Conservation (phyloP, 1,140 invertebrate species). For the Tribolium castaneum region DNA sequence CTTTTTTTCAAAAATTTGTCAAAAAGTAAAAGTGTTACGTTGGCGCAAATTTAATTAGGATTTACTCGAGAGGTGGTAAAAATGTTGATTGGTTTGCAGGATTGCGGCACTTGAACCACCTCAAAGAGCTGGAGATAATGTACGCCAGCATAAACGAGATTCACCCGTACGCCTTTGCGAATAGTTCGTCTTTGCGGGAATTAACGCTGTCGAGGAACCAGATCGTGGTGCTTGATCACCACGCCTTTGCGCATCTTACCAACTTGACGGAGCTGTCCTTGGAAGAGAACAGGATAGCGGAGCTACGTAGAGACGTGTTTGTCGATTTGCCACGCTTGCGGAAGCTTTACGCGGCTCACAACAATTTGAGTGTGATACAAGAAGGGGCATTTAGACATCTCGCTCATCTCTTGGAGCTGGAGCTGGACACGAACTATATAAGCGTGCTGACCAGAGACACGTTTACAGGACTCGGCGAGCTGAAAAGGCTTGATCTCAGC, state of each 20-base stretch:
- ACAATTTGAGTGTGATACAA: constrained; percentile 71
- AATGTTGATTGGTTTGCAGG: background rate
- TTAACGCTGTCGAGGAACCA: constrained; percentile 75
- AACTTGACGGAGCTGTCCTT: constrained; percentile 69
- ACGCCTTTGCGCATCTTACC: constrained; percentile 72
- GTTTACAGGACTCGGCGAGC: constrained; percentile 68
- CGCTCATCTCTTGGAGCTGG: constrained; percentile 67
- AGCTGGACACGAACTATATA: constrained; percentile 70
- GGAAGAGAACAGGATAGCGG: constrained; percentile 70
- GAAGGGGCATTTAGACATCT: constrained; percentile 71
- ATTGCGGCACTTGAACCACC: constrained; percentile 72
- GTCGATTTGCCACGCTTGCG: constrained; percentile 68
- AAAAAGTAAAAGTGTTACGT: too few species aligned
- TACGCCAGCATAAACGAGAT: constrained; percentile 78
- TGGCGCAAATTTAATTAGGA: too few species aligned
- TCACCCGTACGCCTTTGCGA: constrained; percentile 75
- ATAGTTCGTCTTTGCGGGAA: constrained; percentile 74
- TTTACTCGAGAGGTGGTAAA: too few species aligned
- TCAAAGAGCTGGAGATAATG: constrained; percentile 74
- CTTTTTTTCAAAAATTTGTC: too few species aligned
- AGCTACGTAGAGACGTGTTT: constrained; percentile 71
- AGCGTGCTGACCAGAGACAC: constrained; percentile 68
- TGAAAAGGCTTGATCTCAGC: constrained; percentile 69
- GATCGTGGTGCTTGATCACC: constrained; percentile 72
- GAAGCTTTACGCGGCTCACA: constrained; percentile 68